phyloP scores from a whole-genome alignment of 2,113 vertebrate genomes.

The Speoplatyrhinus poulsoni region DNA sequence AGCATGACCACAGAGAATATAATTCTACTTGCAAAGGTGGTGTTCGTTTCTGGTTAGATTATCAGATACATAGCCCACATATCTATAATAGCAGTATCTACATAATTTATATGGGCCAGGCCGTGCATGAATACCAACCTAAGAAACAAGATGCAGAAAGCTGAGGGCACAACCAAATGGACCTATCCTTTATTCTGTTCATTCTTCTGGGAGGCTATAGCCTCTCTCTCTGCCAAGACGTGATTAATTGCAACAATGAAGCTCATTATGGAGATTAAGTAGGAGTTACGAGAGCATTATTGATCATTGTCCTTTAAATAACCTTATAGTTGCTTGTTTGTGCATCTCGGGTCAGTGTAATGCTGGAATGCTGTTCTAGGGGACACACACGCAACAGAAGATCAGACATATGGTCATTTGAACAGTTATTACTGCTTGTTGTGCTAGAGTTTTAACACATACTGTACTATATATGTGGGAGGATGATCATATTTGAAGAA shows the following conservation, averaged over 20 bases:
- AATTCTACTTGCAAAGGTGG: too few species aligned
- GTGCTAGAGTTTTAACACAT: background rate
- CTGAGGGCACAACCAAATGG: conserved; percentile 39
- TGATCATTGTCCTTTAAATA: conserved; percentile 82
- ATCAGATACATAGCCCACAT: conserved; percentile 1
- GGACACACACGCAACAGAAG: conserved; percentile 24
- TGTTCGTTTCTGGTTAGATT: conserved; percentile 15
- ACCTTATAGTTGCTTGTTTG: conserved; percentile 78
- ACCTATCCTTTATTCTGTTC: conserved; percentile 58
- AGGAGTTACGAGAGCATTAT: conserved; percentile 78
- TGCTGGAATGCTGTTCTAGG: conserved; percentile 6
- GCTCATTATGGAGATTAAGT: conserved; percentile 83
- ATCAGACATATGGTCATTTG: conserved; percentile 12
- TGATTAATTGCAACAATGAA: conserved; percentile 80
- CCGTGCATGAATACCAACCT: conserved; percentile 2
- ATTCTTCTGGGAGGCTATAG: conserved; percentile 61
- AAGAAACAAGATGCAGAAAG: background rate
- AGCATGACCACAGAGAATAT: too few species aligned
- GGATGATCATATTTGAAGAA: too few species aligned
- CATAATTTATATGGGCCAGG: conserved; percentile 24
- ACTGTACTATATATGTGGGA: background rate
- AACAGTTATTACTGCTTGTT: background rate
- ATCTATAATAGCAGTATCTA: background rate
- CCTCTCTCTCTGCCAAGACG: conserved; percentile 63
- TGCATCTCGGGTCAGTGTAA: conserved; percentile 53